Percentiles rank a stretch among this genome's conserved stretches.
Conservation (phyloP, 2,113 vertebrate species). For the Lamprotornis superbus region DNA sequence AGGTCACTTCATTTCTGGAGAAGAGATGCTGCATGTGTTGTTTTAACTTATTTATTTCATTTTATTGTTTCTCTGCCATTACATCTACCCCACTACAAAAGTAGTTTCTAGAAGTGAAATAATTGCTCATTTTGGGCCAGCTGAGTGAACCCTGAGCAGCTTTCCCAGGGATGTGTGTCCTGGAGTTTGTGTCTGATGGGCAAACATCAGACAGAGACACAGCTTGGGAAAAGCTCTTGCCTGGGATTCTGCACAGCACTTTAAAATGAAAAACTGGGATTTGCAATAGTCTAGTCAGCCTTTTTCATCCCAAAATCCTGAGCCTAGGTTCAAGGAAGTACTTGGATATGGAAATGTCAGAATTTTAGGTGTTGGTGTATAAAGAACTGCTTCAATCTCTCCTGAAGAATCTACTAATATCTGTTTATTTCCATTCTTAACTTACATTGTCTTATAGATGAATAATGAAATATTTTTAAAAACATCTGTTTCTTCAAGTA, state of each 20-base stretch:
- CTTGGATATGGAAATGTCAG: background rate
- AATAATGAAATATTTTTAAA: constrained; percentile 62
- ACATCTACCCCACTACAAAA: background rate
- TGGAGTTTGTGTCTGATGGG: background rate
- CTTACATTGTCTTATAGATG: constrained; percentile 46
- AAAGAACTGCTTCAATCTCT: background rate
- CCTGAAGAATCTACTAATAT: background rate
- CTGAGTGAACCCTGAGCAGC: background rate
- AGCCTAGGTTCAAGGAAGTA: background rate
- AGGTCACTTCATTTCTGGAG: background rate
- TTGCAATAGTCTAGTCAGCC: background rate
- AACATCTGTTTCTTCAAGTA: constrained; percentile 58
- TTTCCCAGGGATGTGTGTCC: background rate
- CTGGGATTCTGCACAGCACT: background rate
- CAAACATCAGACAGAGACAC: background rate
- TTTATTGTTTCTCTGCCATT: background rate
- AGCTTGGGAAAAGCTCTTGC: background rate
- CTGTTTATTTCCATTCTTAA: constrained; percentile 42
- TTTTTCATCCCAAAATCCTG: background rate
- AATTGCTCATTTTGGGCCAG: background rate
- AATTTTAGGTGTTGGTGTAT: background rate
- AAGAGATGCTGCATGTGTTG: background rate
- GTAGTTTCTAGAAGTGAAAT: background rate
- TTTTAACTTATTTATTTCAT: background rate
- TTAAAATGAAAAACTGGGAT: background rate